A percentile compares a stretch with the other conserved stretches of the same genome.
Evolutionary conservation across 2,797 vertebrate species (phyloP).

Genomic region (Galago senegalensis): DNA sequence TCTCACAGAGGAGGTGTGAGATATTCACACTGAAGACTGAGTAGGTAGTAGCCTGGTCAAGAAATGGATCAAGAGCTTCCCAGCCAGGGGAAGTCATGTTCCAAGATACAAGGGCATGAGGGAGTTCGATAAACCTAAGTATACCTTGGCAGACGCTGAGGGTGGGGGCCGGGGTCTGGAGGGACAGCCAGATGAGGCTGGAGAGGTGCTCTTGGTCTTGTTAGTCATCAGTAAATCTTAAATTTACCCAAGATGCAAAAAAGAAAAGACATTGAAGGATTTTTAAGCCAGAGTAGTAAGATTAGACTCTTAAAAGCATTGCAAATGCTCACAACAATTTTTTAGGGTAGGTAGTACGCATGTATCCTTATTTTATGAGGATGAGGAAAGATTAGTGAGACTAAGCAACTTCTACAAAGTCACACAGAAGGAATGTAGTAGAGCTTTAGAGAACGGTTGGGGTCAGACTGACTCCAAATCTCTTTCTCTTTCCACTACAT

Average conservation of each 20-base stretch:
- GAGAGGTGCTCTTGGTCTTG: not conserved
- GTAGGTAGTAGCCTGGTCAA: not conserved
- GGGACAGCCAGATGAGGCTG: not conserved
- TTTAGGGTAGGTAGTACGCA: not conserved
- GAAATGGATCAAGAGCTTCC: not conserved
- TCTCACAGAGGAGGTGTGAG: not conserved
- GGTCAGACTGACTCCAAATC: slow-evolving; percentile 75
- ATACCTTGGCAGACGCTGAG: not conserved
- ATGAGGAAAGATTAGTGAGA: slow-evolving; percentile 19
- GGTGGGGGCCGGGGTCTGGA: rapidly evolving
- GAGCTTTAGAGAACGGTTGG: not conserved
- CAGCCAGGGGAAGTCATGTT: not conserved
- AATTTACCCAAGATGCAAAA: not conserved
- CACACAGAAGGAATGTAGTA: slow-evolving; percentile 47
- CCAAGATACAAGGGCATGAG: not conserved
- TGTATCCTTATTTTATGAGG: not conserved
- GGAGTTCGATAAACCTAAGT: not conserved
- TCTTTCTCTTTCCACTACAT: slow-evolving; percentile 55
- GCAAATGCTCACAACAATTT: not conserved
- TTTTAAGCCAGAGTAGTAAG: not conserved
- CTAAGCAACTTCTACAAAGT: slow-evolving; percentile 16
- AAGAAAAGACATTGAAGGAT: not conserved
- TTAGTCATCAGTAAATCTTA: not conserved
- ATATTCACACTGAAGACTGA: not conserved
- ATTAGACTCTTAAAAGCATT: slow-evolving; percentile 6